Base-by-base conservation (phyloP, 2,888 invertebrate species). In the Junonia oenone region DNA sequence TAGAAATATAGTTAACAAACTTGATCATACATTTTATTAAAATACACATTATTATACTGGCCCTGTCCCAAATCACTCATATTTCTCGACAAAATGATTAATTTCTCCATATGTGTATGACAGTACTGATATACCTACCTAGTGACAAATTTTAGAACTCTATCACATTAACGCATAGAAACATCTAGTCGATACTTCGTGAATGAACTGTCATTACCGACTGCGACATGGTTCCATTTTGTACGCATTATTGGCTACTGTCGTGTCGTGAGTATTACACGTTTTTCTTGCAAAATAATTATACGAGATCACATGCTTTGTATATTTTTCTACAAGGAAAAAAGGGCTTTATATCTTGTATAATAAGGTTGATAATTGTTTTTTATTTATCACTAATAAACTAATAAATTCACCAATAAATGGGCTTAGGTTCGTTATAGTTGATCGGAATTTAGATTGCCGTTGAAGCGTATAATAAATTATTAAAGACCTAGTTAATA, bases 41-140 rank as follows among this genome's bases (percentile, higher is more conserved):
- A 31, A 46, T 31, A 17, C 27, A 29, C n/a, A n/a, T n/a, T n/a
- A n/a, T n/a, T 45, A 27, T 47, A 45, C 19, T 45, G 57, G 14
- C 54, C 57, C 14, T 58, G 57, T 40, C 40, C 57, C 50, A 40
- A 46, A 51, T 58, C 50, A 50, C 40, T 38, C 50, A 43, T 46
- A 54, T 47, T 46, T 46, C 19, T 40, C 11, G 38, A 40, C 37
- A 45, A 19, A 50, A 31, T 40, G 37, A 57, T 57, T 50, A 54
- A 57, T 54, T 53, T 57, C 33, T 50, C 33, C 46, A 27, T 57
- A 13, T 54, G 46, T 40, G 48, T 49, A 49, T 43, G 14, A 43
- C 43, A 13, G 43, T 26, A 26, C 19, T 22, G 37, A 22, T 17
- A 29, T 31, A 19, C n/a, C 4, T 45, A 45, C 38, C 2, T n/a